Conservation (phyloP, 2,888 invertebrate genomes). For the Clepsis dumicolana region DNA sequence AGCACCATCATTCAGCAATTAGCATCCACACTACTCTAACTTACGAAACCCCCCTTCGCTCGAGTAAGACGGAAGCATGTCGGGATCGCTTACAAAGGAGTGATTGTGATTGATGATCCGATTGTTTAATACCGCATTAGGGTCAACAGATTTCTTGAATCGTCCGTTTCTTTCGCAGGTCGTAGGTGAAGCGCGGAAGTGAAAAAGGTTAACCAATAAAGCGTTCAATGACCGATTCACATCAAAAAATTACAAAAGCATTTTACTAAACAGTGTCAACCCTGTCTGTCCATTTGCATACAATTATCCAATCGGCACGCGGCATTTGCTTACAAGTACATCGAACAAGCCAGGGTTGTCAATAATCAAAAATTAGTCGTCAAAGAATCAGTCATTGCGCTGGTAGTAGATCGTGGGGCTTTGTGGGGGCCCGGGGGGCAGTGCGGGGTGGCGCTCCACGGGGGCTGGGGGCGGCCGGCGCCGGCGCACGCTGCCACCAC, state of each 20-base stretch:
- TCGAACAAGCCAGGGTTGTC: constrained; percentile 26
- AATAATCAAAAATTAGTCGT: constrained; percentile 28
- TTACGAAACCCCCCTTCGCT: constrained; percentile 39
- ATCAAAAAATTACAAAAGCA: not conserved
- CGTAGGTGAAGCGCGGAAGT: constrained; percentile 47
- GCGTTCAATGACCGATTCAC: constrained; percentile 36
- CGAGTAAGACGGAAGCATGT: constrained; percentile 55
- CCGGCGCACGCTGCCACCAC: constrained; percentile 85
- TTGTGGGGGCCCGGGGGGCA: constrained; percentile 55
- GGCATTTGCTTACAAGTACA: constrained; percentile 25
- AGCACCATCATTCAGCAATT: constrained; percentile 79
- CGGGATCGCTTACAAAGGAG: constrained; percentile 60
- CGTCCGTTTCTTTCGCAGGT: constrained; percentile 73
- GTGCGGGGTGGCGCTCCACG: constrained; percentile 84
- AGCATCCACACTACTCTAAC: constrained; percentile 62
- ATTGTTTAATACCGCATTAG: constrained; percentile 75
- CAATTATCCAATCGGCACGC: constrained; percentile 20
- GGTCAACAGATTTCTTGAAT: constrained; percentile 76
- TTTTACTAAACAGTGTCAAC: constrained; percentile 29
- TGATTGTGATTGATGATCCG: constrained; percentile 86
- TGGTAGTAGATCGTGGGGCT: constrained; percentile 38
- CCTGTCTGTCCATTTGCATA: constrained; percentile 2
- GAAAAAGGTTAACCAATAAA: constrained; percentile 23
- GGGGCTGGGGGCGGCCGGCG: constrained; percentile 88
- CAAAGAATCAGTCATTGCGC: constrained; percentile 41